Conservation (phyloP, 2,113 vertebrate genomes). For the Oryctolagus cuniculus region mOryCun1.1 NC_091451.1:9668501-9669000, state of each 20-base stretch:
- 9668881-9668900: slow-evolving; percentile 90
- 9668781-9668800: slow-evolving; percentile 80
- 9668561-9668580: slow-evolving; percentile 39
- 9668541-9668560: neutral
- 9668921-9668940: slow-evolving; percentile 90
- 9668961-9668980: slow-evolving; percentile 92
- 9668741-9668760: slow-evolving; percentile 45
- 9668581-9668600: slow-evolving; percentile 42
- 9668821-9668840: slow-evolving; percentile 87
- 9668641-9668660: slow-evolving; percentile 44
- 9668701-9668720: slow-evolving; percentile 64
- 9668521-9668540: slow-evolving; percentile 1
- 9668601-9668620: slow-evolving; percentile 41
- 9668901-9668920: slow-evolving; percentile 93
- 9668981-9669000: slow-evolving; percentile 91
- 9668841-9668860: slow-evolving; percentile 89
- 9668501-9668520: slow-evolving; percentile 54
- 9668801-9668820: slow-evolving; percentile 74
- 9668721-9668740: slow-evolving; percentile 26
- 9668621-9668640: slow-evolving; percentile 15
- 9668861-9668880: slow-evolving; percentile 88
- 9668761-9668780: slow-evolving; percentile 68
- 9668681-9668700: slow-evolving; percentile 42
- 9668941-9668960: slow-evolving; percentile 92
- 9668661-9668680: slow-evolving; percentile 45